Base-by-base conservation (phyloP, 1,140 invertebrate genomes). In the Lasioglossum albipes region DNA sequence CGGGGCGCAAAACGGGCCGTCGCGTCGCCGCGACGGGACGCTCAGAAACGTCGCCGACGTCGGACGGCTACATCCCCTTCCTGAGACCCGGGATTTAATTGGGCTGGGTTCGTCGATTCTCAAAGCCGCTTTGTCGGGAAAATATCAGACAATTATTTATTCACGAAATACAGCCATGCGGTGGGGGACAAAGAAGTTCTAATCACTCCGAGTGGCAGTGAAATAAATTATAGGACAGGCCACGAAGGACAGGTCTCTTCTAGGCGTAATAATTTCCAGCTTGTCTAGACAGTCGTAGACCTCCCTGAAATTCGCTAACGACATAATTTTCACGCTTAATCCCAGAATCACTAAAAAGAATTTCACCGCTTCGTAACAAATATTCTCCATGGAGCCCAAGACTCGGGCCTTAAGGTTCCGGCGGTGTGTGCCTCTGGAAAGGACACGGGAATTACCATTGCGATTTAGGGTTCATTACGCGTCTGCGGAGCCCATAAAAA, bases 201-300 rank as follows among this genome's bases (percentile, higher is more conserved):
- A 36, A 5, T 36, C 36, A 36, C 36, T 36, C 36, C 36, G 36
- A 36, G 36, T 3, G 36, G 36, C 36, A 2, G 36, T 36, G 36
- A 5, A 36, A 36, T 1, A 36, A 36, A 36, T 36, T 36, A 36
- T 36, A 36, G 36, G 36, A 36, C 36, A 36, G 5, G 36, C 27
- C 27, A 27, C 27, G 27, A 27, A 27, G 27, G 86, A 89, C 88
- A 88, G 76, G 88, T 70, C 68, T 71, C 61, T 59, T 86, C 82
- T 87, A 79, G 84, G 86, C 89, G 86, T 84, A 84, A 89, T 90
- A 90, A 91, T 91, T 91, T 91, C 88, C 89, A 90, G 87, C 75
- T 90, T 91, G 90, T 20, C 66, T 22, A 22, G 57, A 16, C 70
- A 1, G 62, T 42, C 41, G 31, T 36, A 22, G 45, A 69, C 54